Percentiles rank a stretch among this genome's conserved stretches.
phyloP scores from a whole-genome alignment of 2,113 vertebrate species.

The Gallinago paraguaiae region DNA sequence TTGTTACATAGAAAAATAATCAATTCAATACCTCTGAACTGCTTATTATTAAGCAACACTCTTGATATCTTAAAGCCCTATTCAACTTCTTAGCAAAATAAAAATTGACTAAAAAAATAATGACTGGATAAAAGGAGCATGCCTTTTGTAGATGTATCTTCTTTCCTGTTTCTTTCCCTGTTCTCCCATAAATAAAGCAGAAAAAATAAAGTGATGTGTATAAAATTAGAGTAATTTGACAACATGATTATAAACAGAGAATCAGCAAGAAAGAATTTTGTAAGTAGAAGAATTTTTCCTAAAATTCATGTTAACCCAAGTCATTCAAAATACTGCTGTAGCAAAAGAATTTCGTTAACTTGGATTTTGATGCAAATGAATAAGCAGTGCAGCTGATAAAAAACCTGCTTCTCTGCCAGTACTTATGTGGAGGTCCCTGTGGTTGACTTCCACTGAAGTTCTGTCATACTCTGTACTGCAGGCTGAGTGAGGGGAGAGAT shows the following conservation, averaged over 20 bases:
- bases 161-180: background rate
- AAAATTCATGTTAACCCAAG: background rate
- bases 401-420: background rate
- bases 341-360: background rate
- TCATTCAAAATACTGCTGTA: background rate
- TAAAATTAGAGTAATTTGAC: background rate
- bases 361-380: background rate
- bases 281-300: background rate
- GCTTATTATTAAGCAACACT: background rate
- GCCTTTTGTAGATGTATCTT: background rate
- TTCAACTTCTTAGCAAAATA: background rate
- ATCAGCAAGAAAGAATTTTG: background rate
- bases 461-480: background rate
- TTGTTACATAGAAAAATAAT: background rate
- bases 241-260: background rate
- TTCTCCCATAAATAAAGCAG: background rate
- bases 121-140: background rate
- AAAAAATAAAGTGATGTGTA: background rate
- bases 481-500: background rate
- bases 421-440: background rate
- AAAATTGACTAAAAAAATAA: background rate
- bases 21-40: background rate
- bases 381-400: background rate
- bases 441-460: background rate
- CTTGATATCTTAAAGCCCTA: background rate